phyloP scores from a whole-genome alignment of 2,113 vertebrate species.

The Spea multiplicata region DNA sequence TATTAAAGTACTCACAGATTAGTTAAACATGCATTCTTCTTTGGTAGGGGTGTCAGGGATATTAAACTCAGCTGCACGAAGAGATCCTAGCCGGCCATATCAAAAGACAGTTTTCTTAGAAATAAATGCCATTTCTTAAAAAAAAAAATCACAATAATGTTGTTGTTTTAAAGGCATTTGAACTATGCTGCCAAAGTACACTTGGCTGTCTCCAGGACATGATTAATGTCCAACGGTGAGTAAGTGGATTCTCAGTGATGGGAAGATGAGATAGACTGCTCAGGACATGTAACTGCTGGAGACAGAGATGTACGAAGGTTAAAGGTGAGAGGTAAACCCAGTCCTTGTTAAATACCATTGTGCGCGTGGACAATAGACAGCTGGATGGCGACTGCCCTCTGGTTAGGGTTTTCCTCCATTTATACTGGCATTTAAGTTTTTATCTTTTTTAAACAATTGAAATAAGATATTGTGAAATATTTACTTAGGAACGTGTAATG shows the following conservation, averaged over 20 bases:
- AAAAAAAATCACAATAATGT: not conserved
- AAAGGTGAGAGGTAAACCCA: constrained; percentile 10
- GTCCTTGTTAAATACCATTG: constrained; percentile 1
- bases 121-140: no score
- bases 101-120: no score
- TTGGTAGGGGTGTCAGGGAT: no score
- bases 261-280: not conserved
- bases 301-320: not conserved
- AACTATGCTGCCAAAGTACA: not conserved
- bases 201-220: not conserved
- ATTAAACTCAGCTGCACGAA: no score
- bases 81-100: no score
- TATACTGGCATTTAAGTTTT: no score
- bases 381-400: not conserved
- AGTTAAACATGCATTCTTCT: no score
- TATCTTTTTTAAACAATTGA: no score
- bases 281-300: not conserved
- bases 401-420: no score
- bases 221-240: constrained; percentile 14
- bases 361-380: not conserved
- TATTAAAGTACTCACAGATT: no score
- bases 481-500: no score
- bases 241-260: not conserved
- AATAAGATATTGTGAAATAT: no score
- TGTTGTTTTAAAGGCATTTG: constrained; percentile 22